Evolutionary conservation across 2,888 invertebrate species (phyloP), one percentile per base, ranked within the genome.

Genomic region (Frankliniella intonsa): DNA sequence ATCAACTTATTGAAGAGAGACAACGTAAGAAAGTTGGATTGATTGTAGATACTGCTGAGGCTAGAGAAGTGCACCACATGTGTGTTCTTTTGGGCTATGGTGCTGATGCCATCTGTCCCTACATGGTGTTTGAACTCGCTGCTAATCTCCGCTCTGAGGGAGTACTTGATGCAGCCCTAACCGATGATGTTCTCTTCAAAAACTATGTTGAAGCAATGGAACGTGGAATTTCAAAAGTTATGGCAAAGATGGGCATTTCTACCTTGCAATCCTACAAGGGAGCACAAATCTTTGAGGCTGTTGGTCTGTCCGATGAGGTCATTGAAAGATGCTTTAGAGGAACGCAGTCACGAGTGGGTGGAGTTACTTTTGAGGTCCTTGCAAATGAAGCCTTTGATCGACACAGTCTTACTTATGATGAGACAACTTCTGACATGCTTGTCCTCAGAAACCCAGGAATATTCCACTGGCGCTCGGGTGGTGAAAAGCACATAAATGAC

Each of bases 171-270:
- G 90, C 92, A 0, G 89, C 90, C 7, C 89, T 95, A 3, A 92
- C 93, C 0, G 97, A 98, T 87, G 92, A 94, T 10, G 91, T 93
- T 82, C 94, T 98, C 84, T 97, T 93, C 88, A 89, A 91, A 89
- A 92, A 97, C 85, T 99, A 98, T 88, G 93, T 96, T 79, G 94
- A 94, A 84, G 97, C 98, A 76, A 94, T 95, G 87, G 97, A 97
- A 86, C 93, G 96, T 0, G 98, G 98, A 81, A 94, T 96, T 85
- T 92, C 94, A 81, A 97, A 97, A 88, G 96, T 93, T 0, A 99
- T 99, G 99, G 99, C 99, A 9, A 99, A 99, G 88, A 99, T 99
- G 99, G 99, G 99, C 83, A 99, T 99, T 87, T 98, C 97, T 83
- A 99, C 99, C 0, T 90, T 99, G 76, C 99, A 99, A 88, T 98